Evolutionary conservation across 2,113 vertebrate species (phyloP).

Genomic region (Cettia cetti): DNA sequence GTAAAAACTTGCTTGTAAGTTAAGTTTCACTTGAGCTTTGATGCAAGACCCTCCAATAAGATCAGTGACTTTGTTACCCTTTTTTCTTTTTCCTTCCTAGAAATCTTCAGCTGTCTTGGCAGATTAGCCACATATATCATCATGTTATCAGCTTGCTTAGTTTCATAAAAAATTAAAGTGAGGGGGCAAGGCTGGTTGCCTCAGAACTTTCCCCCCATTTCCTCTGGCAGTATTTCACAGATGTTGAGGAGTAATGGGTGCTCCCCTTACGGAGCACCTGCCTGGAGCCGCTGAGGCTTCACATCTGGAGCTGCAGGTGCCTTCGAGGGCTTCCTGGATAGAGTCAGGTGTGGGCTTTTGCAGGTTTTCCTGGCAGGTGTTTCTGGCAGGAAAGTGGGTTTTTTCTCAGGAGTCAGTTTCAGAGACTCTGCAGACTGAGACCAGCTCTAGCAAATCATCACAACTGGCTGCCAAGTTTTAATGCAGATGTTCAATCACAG

Average conservation of each 20-base stretch:
- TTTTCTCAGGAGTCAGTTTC: neutral
- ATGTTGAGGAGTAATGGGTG: fast-evolving
- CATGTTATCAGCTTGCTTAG: no score
- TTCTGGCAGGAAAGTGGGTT: neutral
- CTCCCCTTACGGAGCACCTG: fast-evolving
- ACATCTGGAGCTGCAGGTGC: neutral
- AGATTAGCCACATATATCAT: neutral
- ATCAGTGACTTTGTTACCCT: neutral
- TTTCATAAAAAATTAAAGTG: neutral
- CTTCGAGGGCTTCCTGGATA: fast-evolving
- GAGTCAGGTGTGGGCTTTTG: fast-evolving
- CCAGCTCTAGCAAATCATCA: neutral
- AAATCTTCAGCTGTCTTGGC: neutral
- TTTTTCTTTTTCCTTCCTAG: neutral
- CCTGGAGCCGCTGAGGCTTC: fast-evolving
- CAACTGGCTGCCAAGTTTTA: neutral
- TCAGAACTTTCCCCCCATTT: fast-evolving
- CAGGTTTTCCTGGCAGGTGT: neutral
- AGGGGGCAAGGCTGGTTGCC: neutral
- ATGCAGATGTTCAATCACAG: neutral
- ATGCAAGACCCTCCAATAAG: neutral
- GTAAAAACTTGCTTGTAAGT: conserved; percentile 34
- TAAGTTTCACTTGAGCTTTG: neutral
- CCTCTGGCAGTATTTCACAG: fast-evolving
- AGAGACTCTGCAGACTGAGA: neutral